Conservation (phyloP, 1,140 invertebrate genomes). For the Ericerus pela region DNA sequence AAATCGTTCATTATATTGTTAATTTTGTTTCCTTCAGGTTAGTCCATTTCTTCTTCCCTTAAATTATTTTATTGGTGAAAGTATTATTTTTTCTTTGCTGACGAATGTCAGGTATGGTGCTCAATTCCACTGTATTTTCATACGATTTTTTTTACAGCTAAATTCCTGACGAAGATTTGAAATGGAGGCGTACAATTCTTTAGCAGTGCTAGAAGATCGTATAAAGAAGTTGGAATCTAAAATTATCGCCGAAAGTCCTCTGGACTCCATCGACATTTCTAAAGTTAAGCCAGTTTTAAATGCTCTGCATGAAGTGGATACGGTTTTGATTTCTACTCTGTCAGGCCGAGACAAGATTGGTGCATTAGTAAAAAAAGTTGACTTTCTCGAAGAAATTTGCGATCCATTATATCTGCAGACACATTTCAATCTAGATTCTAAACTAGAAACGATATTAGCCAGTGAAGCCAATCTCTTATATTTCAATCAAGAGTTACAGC, state of each 20-base stretch:
- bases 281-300: neutral
- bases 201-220: neutral
- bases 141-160: too few species aligned
- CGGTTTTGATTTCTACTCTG: neutral
- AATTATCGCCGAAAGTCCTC: neutral
- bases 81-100: too few species aligned
- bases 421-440: neutral
- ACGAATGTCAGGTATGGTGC: too few species aligned
- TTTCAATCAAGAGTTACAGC: neutral
- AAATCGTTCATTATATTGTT: too few species aligned
- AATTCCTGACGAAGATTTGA: too few species aligned
- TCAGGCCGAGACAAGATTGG: neutral
- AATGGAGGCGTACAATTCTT: neutral
- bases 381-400: neutral
- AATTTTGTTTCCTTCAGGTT: too few species aligned
- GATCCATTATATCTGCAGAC: neutral
- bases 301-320: neutral
- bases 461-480: neutral
- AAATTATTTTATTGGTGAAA: too few species aligned
- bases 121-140: too few species aligned
- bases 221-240: neutral
- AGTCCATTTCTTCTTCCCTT: too few species aligned
- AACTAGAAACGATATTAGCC: neutral
- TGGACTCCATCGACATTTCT: neutral
- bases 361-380: neutral